Conservation (phyloP, 23 tunicate species). For the Aplidium turbinatum region DNA sequence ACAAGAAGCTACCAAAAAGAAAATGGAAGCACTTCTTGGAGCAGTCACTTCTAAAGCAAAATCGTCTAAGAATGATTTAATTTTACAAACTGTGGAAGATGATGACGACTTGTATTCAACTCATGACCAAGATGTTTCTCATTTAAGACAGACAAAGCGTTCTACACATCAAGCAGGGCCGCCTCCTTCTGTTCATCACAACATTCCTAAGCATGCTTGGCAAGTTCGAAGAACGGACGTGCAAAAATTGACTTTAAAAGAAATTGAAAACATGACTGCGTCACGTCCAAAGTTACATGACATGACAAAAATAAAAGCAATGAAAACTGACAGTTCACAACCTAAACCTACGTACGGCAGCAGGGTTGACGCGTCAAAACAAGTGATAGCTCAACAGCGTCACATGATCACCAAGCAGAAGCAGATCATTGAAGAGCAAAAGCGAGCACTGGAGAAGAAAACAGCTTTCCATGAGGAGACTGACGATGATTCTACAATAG, state of each 20-base stretch:
- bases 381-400: conserved; percentile 20
- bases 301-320: neutral
- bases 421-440: conserved; percentile 30
- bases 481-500: neutral
- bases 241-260: conserved; percentile 22
- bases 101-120: neutral
- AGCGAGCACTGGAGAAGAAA: conserved; percentile 17
- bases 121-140: neutral
- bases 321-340: neutral
- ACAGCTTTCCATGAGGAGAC: neutral
- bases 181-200: neutral
- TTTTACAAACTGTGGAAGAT: conserved; percentile 37
- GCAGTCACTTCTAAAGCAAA: conserved; percentile 24
- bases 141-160: neutral
- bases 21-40: conserved; percentile 68
- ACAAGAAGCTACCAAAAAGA: conserved; percentile 54
- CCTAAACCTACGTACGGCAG: neutral
- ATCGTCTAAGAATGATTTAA: conserved; percentile 16
- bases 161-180: neutral
- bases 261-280: conserved; percentile 39
- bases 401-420: conserved; percentile 34
- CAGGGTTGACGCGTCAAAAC: conserved; percentile 20
- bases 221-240: conserved; percentile 64
- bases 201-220: conserved; percentile 60
- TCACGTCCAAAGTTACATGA: neutral